Conservation (phyloP, 2,888 invertebrate species). For the Gymnosoma rotundatum region DNA sequence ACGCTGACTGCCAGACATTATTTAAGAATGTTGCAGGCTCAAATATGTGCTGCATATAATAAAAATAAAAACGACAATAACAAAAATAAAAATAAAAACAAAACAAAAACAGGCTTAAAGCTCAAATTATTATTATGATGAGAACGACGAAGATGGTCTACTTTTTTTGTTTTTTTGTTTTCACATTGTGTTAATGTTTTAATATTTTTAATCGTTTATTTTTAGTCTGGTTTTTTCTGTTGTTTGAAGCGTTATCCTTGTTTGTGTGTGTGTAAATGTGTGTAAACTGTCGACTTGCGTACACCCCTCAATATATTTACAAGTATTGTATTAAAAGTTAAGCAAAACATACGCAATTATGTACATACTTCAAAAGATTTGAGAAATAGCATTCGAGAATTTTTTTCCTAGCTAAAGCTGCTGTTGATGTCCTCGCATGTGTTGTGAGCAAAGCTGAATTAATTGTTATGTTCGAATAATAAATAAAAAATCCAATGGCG, state of each 20-base stretch:
- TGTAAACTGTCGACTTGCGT: background rate
- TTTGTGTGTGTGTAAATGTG: background rate
- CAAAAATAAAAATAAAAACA: constrained; percentile 3
- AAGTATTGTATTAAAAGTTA: background rate
- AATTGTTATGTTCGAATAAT: no score
- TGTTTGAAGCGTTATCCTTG: constrained; percentile 59
- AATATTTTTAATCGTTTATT: constrained; percentile 69
- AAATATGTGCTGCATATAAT: constrained; percentile 48
- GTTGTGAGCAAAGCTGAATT: no score
- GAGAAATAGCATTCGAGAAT: no score
- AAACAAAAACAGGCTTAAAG: constrained; percentile 11
- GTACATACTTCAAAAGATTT: background rate
- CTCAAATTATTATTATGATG: constrained; percentile 16
- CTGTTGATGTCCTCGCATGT: no score
- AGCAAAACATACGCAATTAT: background rate
- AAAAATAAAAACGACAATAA: constrained; percentile 16
- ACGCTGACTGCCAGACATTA: constrained; percentile 62
- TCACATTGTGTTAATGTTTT: constrained; percentile 67
- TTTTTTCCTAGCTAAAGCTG: no score
- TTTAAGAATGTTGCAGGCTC: constrained; percentile 65
- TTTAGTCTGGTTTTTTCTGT: constrained; percentile 44
- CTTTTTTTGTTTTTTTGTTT: constrained; percentile 57
- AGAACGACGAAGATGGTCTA: constrained; percentile 31
- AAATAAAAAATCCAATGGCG: no score
- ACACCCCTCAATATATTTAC: constrained; percentile 16